These are phyloP conservation scores for Crioceris asparagi DNA, from an alignment of 2,888 invertebrate species.

Conservation along the genomic window DNA sequence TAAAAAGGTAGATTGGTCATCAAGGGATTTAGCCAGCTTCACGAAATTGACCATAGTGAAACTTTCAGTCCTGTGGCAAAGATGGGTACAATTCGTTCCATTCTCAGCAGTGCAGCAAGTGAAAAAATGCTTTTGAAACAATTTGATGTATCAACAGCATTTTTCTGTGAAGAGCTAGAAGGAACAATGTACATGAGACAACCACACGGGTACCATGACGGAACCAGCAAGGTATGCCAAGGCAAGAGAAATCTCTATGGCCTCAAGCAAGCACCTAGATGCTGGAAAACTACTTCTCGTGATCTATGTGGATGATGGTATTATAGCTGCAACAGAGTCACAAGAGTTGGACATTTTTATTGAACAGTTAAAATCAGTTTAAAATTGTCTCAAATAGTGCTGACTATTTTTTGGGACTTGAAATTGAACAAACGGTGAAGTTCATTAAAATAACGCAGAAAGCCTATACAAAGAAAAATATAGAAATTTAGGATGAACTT, in stretches of 20 bases:
- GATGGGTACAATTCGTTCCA: background rate
- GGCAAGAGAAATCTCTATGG: conserved; percentile 7
- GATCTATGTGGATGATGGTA: too few species aligned
- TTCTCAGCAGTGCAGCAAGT: conserved; percentile 1
- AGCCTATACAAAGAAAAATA: too few species aligned
- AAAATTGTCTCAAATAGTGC: background rate
- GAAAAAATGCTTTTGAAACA: background rate
- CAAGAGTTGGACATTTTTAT: too few species aligned
- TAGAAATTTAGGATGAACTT: too few species aligned
- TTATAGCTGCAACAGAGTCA: too few species aligned
- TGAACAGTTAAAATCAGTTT: too few species aligned
- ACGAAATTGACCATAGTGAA: background rate
- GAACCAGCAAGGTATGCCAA: conserved; percentile 3
- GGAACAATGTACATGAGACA: conserved; percentile 16
- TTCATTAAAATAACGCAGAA: background rate
- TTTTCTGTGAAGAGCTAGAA: background rate
- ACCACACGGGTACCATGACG: conserved; percentile 12
- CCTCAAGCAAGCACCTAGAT: too few species aligned
- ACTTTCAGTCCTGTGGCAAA: background rate
- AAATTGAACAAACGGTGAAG: background rate
- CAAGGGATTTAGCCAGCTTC: background rate
- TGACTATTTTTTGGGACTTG: too few species aligned
- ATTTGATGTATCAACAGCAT: conserved; percentile 2
- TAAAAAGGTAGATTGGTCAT: background rate
- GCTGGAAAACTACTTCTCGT: too few species aligned